Conservation (phyloP, 2,797 vertebrate species). For the Onychomys torridus region DNA sequence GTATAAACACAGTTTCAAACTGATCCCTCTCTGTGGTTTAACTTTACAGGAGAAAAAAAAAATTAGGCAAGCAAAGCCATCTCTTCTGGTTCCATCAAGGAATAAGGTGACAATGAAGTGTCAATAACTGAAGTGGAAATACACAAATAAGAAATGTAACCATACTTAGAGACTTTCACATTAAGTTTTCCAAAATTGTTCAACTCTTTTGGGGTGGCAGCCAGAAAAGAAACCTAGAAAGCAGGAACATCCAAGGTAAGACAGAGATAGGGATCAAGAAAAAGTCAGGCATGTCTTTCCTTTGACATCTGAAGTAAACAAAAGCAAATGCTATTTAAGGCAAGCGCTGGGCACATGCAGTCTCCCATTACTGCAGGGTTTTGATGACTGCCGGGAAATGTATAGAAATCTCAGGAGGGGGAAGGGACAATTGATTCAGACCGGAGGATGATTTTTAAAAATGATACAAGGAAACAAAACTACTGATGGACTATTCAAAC, state of each 20-base stretch:
- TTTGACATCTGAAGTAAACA: conserved; percentile 55
- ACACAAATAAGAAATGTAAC: not conserved
- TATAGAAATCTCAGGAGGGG: not conserved
- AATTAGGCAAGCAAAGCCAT: not conserved
- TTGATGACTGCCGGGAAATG: conserved; percentile 41
- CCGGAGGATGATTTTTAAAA: not conserved
- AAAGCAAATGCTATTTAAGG: conserved; percentile 37
- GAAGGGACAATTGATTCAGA: not conserved
- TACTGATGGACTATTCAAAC: not conserved
- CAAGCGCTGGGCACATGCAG: not conserved
- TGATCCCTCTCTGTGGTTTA: not conserved
- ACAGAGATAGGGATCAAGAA: not conserved
- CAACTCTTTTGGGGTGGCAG: not conserved
- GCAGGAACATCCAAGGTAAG: conserved; percentile 23
- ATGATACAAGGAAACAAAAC: not conserved
- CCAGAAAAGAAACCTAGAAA: conserved; percentile 67
- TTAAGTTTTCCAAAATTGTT: not conserved
- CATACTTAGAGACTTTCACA: not conserved
- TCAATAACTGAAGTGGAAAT: not conserved
- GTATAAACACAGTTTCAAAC: not conserved
- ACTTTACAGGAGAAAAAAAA: not conserved
- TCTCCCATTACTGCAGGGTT: not conserved
- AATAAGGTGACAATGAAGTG: not conserved
- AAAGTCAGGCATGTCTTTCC: not conserved
- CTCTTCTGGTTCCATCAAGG: not conserved